These are phyloP conservation scores for Pachycephus smyrnensis DNA, from an alignment of 2,888 invertebrate genomes.

Conservation along the genomic window DNA sequence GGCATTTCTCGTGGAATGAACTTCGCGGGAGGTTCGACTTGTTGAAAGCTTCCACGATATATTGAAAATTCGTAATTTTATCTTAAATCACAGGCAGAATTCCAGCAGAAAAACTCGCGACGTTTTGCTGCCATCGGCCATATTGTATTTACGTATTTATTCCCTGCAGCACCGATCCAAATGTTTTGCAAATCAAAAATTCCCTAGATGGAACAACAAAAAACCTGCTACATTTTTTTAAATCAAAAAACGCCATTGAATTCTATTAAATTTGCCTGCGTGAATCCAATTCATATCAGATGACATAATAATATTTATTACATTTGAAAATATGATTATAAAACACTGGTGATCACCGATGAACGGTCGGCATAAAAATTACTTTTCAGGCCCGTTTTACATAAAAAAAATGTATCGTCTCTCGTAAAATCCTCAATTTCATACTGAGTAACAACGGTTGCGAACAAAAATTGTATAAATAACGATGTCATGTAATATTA, in stretches of 20 bases:
- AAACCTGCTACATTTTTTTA: not conserved
- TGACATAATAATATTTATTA: too few relatives aligned
- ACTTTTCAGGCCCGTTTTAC: not conserved
- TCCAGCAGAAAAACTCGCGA: slow-evolving; percentile 34
- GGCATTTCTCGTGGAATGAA: not conserved
- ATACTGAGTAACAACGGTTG: not conserved
- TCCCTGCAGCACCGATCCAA: slow-evolving; percentile 4
- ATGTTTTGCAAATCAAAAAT: not conserved
- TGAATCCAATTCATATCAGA: not conserved
- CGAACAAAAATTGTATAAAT: not conserved
- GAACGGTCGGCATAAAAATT: not conserved
- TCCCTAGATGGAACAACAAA: not conserved
- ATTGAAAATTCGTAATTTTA: slow-evolving; percentile 18
- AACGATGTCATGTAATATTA: not conserved
- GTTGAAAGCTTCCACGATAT: not conserved
- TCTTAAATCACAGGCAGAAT: slow-evolving; percentile 31
- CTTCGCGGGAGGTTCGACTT: slow-evolving; percentile 5
- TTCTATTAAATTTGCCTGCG: not conserved
- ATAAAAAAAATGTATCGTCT: not conserved
- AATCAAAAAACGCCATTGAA: not conserved
- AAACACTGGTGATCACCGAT: not conserved
- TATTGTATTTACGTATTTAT: slow-evolving; percentile 63
- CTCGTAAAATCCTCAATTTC: not conserved
- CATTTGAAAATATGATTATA: not conserved
- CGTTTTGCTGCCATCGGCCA: slow-evolving; percentile 53